Conservation (phyloP, 1,140 invertebrate genomes). For the Cylas formicarius region DNA sequence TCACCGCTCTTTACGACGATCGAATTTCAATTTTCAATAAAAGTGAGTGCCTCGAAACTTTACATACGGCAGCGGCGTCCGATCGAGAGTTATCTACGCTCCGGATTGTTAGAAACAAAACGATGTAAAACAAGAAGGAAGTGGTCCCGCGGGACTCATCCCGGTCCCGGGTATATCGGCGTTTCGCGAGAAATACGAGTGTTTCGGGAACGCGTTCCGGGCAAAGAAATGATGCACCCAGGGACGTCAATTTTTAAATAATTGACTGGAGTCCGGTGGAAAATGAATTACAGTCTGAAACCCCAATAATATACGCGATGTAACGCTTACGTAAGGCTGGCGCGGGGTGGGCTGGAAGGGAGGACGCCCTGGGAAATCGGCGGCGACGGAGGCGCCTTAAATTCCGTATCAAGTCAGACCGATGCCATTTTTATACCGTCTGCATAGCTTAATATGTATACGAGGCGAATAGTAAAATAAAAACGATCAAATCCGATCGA, state of each 20-base stretch:
- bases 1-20: too few relatives aligned
- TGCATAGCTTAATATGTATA: conserved; percentile 11
- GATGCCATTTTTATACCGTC: conserved; percentile 24
- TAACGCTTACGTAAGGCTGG: conserved; percentile 35
- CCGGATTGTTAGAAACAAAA: conserved; percentile 45
- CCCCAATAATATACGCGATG: conserved; percentile 36
- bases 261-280: conserved; percentile 46
- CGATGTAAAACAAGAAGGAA: conserved; percentile 45
- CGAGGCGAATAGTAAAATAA: neutral
- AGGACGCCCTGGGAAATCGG: conserved; percentile 26
- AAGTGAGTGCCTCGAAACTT: conserved; percentile 33
- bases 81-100: conserved; percentile 39
- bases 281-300: conserved; percentile 43
- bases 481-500: too few relatives aligned
- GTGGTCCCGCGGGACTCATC: conserved; percentile 37
- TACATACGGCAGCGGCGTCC: conserved; percentile 20
- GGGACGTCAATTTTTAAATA: conserved; percentile 47
- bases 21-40: conserved; percentile 43
- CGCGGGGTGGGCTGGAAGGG: too few relatives aligned
- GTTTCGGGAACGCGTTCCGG: conserved; percentile 34
- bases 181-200: conserved; percentile 40
- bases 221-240: conserved; percentile 41
- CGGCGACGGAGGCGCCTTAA: conserved; percentile 23
- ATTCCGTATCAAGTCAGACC: conserved; percentile 20
- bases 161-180: conserved; percentile 20